Evolutionary conservation across 2,888 invertebrate species (phyloP).

Genomic region (Eulithis prunata): DNA sequence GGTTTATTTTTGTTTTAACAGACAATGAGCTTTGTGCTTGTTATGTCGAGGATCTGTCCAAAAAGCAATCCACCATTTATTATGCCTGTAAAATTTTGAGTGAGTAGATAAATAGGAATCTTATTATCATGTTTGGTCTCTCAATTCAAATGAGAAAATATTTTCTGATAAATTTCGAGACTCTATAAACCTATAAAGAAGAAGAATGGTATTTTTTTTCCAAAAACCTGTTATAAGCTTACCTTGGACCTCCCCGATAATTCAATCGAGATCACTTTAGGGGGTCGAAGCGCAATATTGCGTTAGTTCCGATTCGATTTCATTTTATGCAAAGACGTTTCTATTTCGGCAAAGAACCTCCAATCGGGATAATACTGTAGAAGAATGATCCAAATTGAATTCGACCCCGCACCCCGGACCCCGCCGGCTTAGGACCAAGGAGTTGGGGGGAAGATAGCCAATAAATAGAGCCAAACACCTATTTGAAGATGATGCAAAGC

Average conservation of each 20-base stretch:
- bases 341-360: conserved; percentile 68
- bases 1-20: too few relatives aligned
- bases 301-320: conserved; percentile 78
- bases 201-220: background rate
- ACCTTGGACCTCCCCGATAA: conserved; percentile 29
- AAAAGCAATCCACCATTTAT: too few relatives aligned
- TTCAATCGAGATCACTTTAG: conserved; percentile 27
- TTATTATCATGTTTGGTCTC: too few relatives aligned
- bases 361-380: conserved; percentile 75
- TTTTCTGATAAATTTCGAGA: too few relatives aligned
- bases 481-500: too few relatives aligned
- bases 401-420: conserved; percentile 46
- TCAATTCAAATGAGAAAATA: too few relatives aligned
- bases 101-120: too few relatives aligned
- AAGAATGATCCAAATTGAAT: conserved; percentile 83
- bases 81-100: too few relatives aligned
- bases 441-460: background rate
- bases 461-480: background rate
- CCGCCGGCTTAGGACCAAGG: conserved; percentile 7
- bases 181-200: too few relatives aligned
- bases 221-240: conserved; percentile 8
- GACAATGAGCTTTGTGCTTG: too few relatives aligned
- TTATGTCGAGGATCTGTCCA: too few relatives aligned
- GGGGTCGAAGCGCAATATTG: conserved; percentile 56
- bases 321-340: conserved; percentile 82